These are phyloP conservation scores for Fregetta grallaria DNA, from an alignment of 2,113 vertebrate species.

Conservation along the genomic window DNA sequence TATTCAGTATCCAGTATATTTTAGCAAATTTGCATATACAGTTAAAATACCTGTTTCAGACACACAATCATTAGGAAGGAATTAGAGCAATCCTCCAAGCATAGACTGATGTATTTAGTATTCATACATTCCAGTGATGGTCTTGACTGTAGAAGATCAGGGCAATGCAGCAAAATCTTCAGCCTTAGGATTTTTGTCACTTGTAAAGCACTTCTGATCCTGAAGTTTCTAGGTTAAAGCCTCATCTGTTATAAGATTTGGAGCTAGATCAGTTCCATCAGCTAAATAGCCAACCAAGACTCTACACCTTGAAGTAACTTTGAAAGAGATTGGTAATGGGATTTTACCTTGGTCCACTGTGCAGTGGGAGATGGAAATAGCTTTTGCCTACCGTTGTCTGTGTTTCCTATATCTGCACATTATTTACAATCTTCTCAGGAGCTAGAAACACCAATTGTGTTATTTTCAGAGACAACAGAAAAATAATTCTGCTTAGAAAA, in stretches of 20 bases:
- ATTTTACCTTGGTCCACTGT: neutral
- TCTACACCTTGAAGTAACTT: neutral
- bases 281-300: neutral
- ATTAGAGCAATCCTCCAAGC: neutral
- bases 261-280: neutral
- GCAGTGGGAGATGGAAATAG: neutral
- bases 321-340: neutral
- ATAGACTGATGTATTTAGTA: neutral
- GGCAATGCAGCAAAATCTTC: neutral
- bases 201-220: neutral
- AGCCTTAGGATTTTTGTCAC: neutral
- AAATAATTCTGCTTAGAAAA: slow-evolving; percentile 9
- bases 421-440: neutral
- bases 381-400: neutral
- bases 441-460: neutral
- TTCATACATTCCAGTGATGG: neutral
- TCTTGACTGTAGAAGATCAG: neutral
- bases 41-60: neutral
- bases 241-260: neutral
- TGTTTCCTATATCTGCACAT: neutral
- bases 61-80: neutral
- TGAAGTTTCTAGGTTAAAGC: neutral
- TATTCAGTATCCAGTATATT: neutral
- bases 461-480: neutral
- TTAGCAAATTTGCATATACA: neutral